These are phyloP conservation scores for Argyrosomus japonicus DNA, from an alignment of 2,113 vertebrate species.

Conservation along the genomic window DNA sequence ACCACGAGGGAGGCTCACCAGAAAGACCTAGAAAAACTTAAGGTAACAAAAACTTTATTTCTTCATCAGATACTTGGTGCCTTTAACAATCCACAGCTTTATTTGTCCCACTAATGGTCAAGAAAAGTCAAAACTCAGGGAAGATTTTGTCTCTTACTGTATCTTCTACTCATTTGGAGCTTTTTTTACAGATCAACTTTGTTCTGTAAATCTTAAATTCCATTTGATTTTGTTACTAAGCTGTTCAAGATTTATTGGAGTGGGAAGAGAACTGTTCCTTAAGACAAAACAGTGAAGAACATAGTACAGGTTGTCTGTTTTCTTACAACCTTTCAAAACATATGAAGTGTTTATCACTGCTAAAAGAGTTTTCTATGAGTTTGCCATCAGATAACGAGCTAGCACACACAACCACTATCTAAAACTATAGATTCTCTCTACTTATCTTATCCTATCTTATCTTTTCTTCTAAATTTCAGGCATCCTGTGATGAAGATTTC, in stretches of 20 bases:
- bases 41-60: conserved; percentile 80
- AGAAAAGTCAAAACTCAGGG: not conserved
- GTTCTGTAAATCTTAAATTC: not conserved
- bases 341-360: not conserved
- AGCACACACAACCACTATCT: not conserved
- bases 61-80: not conserved
- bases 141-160: not conserved
- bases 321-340: not conserved
- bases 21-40: conserved; percentile 89
- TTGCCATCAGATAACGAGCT: not conserved
- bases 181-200: not conserved
- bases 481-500: conserved; percentile 89
- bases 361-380: not conserved
- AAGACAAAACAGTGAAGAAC: not conserved
- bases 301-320: not conserved
- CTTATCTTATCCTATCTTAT: not conserved
- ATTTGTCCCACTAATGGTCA: not conserved
- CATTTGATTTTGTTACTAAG: not conserved
- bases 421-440: not conserved
- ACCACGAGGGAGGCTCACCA: conserved; percentile 82
- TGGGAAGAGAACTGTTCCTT: not conserved
- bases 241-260: not conserved
- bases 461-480: conserved; percentile 73
- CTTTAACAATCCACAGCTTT: not conserved
- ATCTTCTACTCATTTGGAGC: not conserved